Evolutionary conservation across 1,140 invertebrate species (phyloP).

Genomic region (Drosophila paulistorum): DNA sequence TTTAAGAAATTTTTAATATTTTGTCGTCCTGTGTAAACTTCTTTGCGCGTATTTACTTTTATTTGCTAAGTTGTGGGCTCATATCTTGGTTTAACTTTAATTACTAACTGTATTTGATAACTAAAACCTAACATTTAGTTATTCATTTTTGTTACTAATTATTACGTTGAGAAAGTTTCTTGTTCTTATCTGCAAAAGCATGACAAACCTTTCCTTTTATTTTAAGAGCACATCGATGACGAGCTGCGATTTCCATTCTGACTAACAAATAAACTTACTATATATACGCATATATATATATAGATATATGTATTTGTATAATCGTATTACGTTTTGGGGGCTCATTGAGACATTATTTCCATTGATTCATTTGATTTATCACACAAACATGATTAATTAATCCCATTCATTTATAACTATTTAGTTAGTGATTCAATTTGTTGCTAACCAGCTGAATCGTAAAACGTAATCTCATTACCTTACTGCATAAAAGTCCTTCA

Average conservation of each 20-base stretch:
- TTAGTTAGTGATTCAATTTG: conserved; percentile 45
- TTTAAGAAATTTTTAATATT: background rate
- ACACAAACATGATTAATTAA: conserved; percentile 17
- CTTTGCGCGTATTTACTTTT: background rate
- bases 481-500: conserved; percentile 83
- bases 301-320: background rate
- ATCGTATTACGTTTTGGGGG: conserved; percentile 24
- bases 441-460: conserved; percentile 35
- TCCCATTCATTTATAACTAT: conserved; percentile 22
- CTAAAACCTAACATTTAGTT: background rate
- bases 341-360: background rate
- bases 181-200: background rate
- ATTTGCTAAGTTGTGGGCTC: background rate
- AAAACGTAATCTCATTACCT: conserved; percentile 77
- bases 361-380: conserved; percentile 2
- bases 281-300: conserved; percentile 28
- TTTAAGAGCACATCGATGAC: conserved; percentile 23
- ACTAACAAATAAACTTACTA: conserved; percentile 39
- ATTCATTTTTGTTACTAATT: background rate
- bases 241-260: conserved; percentile 30
- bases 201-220: background rate
- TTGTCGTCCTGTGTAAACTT: background rate
- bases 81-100: background rate
- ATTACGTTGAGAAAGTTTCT: background rate
- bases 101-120: background rate